Percentiles rank a stretch among this genome's conserved stretches.
Evolutionary conservation across 1,140 invertebrate genomes (phyloP).

Genomic region (Atopsyche davidsoni): DNA sequence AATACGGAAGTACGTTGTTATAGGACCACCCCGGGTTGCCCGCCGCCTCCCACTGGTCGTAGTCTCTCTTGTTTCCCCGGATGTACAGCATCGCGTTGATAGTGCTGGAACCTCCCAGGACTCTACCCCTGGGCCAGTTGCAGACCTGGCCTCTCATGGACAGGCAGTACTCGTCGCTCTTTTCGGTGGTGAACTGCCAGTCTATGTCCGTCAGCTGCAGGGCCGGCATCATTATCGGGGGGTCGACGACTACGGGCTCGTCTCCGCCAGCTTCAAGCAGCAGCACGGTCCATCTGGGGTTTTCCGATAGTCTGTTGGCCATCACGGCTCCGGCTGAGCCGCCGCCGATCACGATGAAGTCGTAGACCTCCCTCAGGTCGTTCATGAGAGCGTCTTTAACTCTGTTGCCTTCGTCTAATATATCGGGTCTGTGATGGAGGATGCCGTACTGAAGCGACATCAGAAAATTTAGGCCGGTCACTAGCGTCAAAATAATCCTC

Average conservation of each 20-base stretch:
- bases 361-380: conserved; percentile 54
- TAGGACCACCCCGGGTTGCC: conserved; percentile 72
- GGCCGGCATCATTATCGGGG: conserved; percentile 66
- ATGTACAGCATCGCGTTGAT: conserved; percentile 88
- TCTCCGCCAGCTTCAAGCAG: conserved; percentile 78
- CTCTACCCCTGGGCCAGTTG: conserved; percentile 69
- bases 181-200: conserved; percentile 74
- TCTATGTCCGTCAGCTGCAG: conserved; percentile 68
- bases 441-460: conserved; percentile 55
- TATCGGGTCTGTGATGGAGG: conserved; percentile 56
- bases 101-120: conserved; percentile 75
- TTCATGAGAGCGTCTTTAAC: conserved; percentile 44
- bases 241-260: conserved; percentile 65
- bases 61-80: conserved; percentile 76
- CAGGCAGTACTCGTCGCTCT: conserved; percentile 59
- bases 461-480: conserved; percentile 55
- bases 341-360: conserved; percentile 74
- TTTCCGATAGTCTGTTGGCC: conserved; percentile 68
- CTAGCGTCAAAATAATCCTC: conserved; percentile 56
- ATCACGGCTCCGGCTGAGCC: conserved; percentile 79
- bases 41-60: conserved; percentile 70
- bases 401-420: conserved; percentile 55
- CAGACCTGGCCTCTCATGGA: conserved; percentile 56
- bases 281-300: conserved; percentile 61
- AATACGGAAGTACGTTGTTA: conserved; percentile 74